Evolutionary conservation across 1,140 invertebrate species (phyloP).

Genomic region (Palaemon carinicauda): DNA sequence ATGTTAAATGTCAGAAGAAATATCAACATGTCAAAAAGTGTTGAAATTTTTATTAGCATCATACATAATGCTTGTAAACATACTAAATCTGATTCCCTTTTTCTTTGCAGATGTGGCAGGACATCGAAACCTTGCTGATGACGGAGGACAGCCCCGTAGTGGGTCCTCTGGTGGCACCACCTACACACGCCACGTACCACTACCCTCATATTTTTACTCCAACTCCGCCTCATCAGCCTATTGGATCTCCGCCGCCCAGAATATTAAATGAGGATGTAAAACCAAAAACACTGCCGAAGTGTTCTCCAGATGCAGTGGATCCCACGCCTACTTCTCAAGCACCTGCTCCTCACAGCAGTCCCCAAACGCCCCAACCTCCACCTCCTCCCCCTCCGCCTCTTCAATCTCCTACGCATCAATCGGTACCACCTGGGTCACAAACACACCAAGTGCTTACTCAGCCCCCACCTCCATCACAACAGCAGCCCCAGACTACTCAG

Average conservation of each 20-base stretch:
- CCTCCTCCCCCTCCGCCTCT: slow-evolving; percentile 15
- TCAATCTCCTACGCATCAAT: neutral
- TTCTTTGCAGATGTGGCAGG: slow-evolving; percentile 67
- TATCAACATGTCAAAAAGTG: too few species aligned
- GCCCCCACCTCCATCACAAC: neutral
- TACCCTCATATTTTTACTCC: neutral
- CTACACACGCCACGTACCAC: slow-evolving; percentile 10
- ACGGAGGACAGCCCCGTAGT: slow-evolving; percentile 43
- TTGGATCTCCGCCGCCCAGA: neutral
- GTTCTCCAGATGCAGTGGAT: slow-evolving; percentile 2
- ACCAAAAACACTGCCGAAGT: neutral
- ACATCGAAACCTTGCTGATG: slow-evolving; percentile 67
- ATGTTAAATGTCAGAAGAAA: too few species aligned
- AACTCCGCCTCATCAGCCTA: neutral
- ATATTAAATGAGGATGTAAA: neutral
- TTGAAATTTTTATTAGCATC: too few species aligned
- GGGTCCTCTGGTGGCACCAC: slow-evolving; percentile 25
- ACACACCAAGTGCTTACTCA: neutral
- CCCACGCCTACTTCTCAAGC: neutral
- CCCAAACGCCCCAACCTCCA: slow-evolving; percentile 7
- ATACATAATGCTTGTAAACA: neutral
- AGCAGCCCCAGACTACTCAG: neutral
- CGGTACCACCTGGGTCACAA: neutral
- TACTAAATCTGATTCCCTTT: neutral
- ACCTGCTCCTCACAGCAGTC: neutral